These are phyloP conservation scores for Lasioglossum baleicum DNA, from an alignment of 1,140 invertebrate genomes.

Conservation along the genomic window DNA sequence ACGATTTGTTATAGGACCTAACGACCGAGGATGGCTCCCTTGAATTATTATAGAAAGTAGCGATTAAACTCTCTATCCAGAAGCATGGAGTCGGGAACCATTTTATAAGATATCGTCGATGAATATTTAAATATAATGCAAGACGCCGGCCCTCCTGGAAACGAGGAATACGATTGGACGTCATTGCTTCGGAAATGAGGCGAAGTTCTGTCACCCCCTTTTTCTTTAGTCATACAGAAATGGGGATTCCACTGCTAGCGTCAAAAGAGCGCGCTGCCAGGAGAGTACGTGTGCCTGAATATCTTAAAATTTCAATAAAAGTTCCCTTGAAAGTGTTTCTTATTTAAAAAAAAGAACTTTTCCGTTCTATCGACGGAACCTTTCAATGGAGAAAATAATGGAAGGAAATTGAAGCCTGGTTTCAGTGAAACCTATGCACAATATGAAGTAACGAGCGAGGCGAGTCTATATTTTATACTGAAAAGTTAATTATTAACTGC, in stretches of 20 bases:
- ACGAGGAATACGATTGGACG: conserved; percentile 22
- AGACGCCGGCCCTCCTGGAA: conserved; percentile 8
- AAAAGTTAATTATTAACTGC: too few relatives aligned
- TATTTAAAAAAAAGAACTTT: background rate
- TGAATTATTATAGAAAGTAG: conserved; percentile 73
- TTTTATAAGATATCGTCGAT: conserved; percentile 67
- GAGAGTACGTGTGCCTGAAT: conserved; percentile 38
- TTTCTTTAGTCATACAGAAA: conserved; percentile 30
- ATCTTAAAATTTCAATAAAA: conserved; percentile 49
- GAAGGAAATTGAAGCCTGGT: background rate
- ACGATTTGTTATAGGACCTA: conserved; percentile 36
- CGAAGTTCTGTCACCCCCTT: conserved; percentile 20
- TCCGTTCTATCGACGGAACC: too few relatives aligned
- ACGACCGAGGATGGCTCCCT: conserved; percentile 35
- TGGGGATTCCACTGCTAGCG: conserved; percentile 29
- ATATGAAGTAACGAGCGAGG: too few relatives aligned
- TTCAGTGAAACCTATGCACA: background rate
- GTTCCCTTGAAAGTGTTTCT: background rate
- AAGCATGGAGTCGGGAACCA: conserved; percentile 49
- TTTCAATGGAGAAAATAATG: background rate
- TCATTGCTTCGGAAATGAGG: conserved; percentile 49
- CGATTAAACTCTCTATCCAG: conserved; percentile 67
- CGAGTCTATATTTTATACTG: background rate
- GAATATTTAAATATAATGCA: conserved; percentile 67
- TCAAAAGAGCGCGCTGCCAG: background rate